Conservation (phyloP, 2,888 invertebrate genomes). For the Eubasilissa splendida region DNA sequence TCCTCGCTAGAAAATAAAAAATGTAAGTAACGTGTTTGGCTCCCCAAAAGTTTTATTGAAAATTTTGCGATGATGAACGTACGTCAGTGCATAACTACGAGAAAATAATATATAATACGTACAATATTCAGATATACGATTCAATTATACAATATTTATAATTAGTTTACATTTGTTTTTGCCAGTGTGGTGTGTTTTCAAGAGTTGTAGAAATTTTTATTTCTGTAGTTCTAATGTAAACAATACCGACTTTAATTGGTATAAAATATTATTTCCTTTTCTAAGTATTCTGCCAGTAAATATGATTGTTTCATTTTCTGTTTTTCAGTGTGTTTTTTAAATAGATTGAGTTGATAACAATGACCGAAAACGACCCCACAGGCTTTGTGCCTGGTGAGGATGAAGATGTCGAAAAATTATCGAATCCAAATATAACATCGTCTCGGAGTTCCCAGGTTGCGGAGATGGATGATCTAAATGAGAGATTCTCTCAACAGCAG, state of each 20-base stretch:
- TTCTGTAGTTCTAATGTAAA: constrained; percentile 1
- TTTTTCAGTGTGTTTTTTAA: constrained; percentile 39
- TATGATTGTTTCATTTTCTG: constrained; percentile 17
- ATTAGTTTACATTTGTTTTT: too few relatives aligned
- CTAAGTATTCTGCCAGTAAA: not conserved
- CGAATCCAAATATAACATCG: constrained; percentile 21
- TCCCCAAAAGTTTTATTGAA: too few relatives aligned
- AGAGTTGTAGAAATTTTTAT: too few relatives aligned
- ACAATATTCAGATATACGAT: too few relatives aligned
- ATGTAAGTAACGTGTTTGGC: constrained; percentile 27
- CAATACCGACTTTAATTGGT: constrained; percentile 6
- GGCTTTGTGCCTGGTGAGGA: constrained; percentile 45
- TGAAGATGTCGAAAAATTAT: constrained; percentile 41
- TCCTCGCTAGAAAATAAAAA: constrained; percentile 33
- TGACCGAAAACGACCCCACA: constrained; percentile 54
- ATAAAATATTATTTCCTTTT: not conserved
- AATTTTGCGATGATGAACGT: not conserved
- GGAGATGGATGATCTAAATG: constrained; percentile 52
- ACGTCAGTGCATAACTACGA: constrained; percentile 2
- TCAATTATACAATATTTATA: too few relatives aligned
- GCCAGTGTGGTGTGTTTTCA: too few relatives aligned
- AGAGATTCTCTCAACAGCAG: constrained; percentile 57
- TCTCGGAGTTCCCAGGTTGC: constrained; percentile 43
- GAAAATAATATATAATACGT: not conserved
- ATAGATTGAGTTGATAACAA: constrained; percentile 51